phyloP scores from a whole-genome alignment of 2,797 vertebrate genomes.

The Psittacula derbiana region DNA sequence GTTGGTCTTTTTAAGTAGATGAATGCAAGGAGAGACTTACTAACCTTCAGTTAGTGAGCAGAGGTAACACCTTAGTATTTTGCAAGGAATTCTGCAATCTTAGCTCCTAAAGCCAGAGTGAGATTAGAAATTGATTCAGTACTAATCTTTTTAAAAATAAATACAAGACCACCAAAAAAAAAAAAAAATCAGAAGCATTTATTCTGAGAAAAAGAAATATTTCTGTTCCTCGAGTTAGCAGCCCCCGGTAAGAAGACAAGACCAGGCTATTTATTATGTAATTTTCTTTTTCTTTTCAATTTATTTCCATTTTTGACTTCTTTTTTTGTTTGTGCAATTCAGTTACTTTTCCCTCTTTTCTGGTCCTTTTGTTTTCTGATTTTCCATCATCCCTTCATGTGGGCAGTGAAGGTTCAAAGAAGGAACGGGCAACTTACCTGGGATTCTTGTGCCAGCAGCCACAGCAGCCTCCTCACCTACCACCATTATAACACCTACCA shows the following conservation, averaged over 20 bases:
- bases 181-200: not conserved
- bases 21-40: constrained; percentile 39
- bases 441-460: constrained; percentile 82
- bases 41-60: constrained; percentile 56
- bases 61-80: constrained; percentile 23
- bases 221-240: constrained; percentile 30
- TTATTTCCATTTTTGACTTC: constrained; percentile 37
- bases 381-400: constrained; percentile 76
- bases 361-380: constrained; percentile 74
- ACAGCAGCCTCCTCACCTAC: constrained; percentile 81
- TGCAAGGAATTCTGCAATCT: constrained; percentile 52
- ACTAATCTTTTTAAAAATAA: constrained; percentile 14
- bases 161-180: not conserved
- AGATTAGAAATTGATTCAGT: constrained; percentile 65
- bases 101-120: not conserved
- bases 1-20: constrained; percentile 23
- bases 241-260: constrained; percentile 1
- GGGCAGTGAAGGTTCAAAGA: constrained; percentile 94
- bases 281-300: constrained; percentile 5
- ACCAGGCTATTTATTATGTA: not conserved
- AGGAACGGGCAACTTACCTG: constrained; percentile 88
- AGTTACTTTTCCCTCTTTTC: constrained; percentile 78
- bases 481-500: constrained; percentile 92
- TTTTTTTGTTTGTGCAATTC: constrained; percentile 69
- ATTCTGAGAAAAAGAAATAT: not conserved